phyloP scores from a whole-genome alignment of 2,888 invertebrate species.

The Philopedon plagiatum region DNA sequence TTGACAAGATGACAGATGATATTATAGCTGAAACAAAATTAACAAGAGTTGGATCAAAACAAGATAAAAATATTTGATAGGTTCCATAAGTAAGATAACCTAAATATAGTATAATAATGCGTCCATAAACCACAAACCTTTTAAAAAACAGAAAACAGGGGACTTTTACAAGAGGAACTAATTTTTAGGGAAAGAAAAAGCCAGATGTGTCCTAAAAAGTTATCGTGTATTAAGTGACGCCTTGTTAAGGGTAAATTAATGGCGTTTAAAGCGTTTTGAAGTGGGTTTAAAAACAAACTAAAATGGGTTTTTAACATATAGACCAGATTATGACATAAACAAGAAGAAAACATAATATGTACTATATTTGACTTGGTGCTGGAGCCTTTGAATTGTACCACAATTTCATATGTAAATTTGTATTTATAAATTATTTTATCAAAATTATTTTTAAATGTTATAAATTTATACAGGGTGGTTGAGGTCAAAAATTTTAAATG shows the following conservation, averaged over 20 bases:
- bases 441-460: too few species aligned
- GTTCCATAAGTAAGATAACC: not conserved
- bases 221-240: slow-evolving; percentile 10
- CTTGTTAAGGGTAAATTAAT: slow-evolving; percentile 24
- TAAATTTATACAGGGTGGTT: too few species aligned
- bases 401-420: too few species aligned
- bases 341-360: too few species aligned
- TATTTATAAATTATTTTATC: too few species aligned
- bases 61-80: not conserved
- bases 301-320: not conserved
- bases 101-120: not conserved
- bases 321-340: not conserved
- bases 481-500: too few species aligned
- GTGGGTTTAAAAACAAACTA: not conserved
- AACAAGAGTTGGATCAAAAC: not conserved
- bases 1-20: too few species aligned
- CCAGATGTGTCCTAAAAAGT: slow-evolving; percentile 22
- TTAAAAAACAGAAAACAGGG: not conserved
- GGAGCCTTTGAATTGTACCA: too few species aligned
- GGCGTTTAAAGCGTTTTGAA: not conserved
- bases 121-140: not conserved
- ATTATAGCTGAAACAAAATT: too few species aligned
- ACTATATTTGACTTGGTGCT: too few species aligned
- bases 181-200: not conserved
- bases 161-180: not conserved